Base-by-base conservation (phyloP, 2,888 invertebrate species). In the Leptogaster cylindrica region DNA sequence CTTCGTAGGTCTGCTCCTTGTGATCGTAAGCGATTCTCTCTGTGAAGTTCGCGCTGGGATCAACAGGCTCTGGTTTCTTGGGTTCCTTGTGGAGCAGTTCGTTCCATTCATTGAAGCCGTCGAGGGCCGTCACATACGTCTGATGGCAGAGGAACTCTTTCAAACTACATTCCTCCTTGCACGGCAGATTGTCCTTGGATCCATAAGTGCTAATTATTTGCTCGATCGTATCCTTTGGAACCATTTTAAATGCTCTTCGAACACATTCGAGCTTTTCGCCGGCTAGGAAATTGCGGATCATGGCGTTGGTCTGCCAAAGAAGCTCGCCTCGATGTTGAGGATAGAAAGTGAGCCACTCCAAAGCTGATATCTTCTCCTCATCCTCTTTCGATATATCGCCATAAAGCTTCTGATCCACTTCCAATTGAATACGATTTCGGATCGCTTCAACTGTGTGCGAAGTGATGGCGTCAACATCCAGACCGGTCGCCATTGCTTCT, bases 11-110 rank as follows among this genome's bases (percentile, higher is more conserved):
- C 41, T 91, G 89, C 75, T 89, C 84, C 74, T 88, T 87, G 75
- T 96, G 95, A 76, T 97, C 94, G 75, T 89, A 87, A 1, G 93
- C 93, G 20, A 96, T 91, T 79, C 91, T 90, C 76, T 96, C 95
- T 0, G 93, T 89, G 76, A 95, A 95, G 51, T 89, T 87, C 4
- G 88, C 87, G 73, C 84, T 85, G 12, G 84, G 76, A 0, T 84
- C 79, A 27, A 87, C 78, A 10, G 84, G 81, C 39, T 87, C 86
- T 0, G 91, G 87, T 70, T 87, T 86, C 65, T 85, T 84, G 0
- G 96, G 97, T 0, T 87, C 89, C 75, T 91, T 89, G 76, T 93
- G 88, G 72, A 86, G 92, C 75, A 92, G 88, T 71, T 90, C 87
- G 73, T 92, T 92, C 96, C 96, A 97, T 74, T 92, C 91, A 71